These are phyloP conservation scores for Eulemur rubriventer DNA, from an alignment of 2,797 vertebrate species.

Conservation along the genomic window DNA sequence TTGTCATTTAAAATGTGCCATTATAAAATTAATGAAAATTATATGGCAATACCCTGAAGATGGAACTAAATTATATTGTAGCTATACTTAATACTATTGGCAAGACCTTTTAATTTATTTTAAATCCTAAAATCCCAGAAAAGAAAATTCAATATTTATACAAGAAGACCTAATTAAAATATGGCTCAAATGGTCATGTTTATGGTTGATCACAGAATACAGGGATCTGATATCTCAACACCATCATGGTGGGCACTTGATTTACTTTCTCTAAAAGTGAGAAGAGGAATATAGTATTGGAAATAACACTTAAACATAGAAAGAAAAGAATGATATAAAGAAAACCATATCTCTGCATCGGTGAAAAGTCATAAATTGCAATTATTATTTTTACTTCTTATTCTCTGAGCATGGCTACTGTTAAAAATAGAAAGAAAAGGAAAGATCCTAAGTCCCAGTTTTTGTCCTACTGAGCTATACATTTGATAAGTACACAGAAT, in stretches of 20 bases:
- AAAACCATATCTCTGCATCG: not conserved
- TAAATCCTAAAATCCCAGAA: slow-evolving; percentile 70
- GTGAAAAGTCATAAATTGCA: not conserved
- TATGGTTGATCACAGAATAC: slow-evolving; percentile 65
- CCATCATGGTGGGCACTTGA: slow-evolving; percentile 14
- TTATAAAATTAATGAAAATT: not conserved
- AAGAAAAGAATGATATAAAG: not conserved
- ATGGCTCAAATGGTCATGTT: slow-evolving; percentile 49
- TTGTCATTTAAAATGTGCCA: not conserved
- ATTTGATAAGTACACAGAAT: not conserved
- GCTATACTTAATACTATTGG: slow-evolving; percentile 33
- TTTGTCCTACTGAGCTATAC: not conserved
- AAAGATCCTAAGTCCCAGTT: not conserved
- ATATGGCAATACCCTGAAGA: not conserved
- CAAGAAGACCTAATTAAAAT: slow-evolving; percentile 52
- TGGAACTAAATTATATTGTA: not conserved
- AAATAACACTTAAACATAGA: not conserved
- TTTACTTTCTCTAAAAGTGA: slow-evolving; percentile 37
- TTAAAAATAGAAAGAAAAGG: not conserved
- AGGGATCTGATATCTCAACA: slow-evolving; percentile 59
- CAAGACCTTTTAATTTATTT: slow-evolving; percentile 72
- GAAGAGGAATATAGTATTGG: not conserved
- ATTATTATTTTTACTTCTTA: not conserved
- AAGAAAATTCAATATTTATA: slow-evolving; percentile 79
- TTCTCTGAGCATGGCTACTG: not conserved